phyloP scores from a whole-genome alignment of 1,140 invertebrate species.

The Zaprionus tsacasi region DNA sequence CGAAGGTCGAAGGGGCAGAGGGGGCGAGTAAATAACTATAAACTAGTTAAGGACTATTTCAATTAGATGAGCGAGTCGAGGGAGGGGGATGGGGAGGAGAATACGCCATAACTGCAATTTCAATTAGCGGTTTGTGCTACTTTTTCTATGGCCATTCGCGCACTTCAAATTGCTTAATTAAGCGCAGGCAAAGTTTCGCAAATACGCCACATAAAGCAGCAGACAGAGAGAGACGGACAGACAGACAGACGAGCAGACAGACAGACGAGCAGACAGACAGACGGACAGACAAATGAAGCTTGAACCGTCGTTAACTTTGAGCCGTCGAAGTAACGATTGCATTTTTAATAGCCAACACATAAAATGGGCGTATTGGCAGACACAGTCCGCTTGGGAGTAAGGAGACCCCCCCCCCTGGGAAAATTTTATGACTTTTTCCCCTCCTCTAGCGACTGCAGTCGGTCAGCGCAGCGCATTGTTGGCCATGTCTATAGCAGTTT shows the following conservation, averaged over 20 bases:
- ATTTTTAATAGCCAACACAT: conserved; percentile 70
- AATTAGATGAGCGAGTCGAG: conserved; percentile 67
- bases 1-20: background rate
- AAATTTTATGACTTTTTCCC: conserved; percentile 71
- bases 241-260: conserved; percentile 11
- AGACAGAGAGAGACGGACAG: conserved; percentile 6
- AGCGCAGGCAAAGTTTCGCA: conserved; percentile 74
- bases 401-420: conserved; percentile 8
- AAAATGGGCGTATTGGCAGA: conserved; percentile 31
- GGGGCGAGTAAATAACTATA: conserved; percentile 75
- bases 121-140: conserved; percentile 77
- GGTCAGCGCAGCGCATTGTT: conserved; percentile 57
- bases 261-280: conserved; percentile 10
- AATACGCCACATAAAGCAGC: conserved; percentile 46
- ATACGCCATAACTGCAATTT: conserved; percentile 77
- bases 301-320: conserved; percentile 64
- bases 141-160: conserved; percentile 53
- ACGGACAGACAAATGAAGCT: conserved; percentile 9
- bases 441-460: conserved; percentile 56
- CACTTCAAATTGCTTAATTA: conserved; percentile 80
- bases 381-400: background rate
- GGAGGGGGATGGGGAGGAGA: conserved; percentile 25
- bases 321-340: conserved; percentile 75
- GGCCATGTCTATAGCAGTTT: conserved; percentile 45
- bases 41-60: conserved; percentile 80